A percentile compares a stretch with the other conserved stretches of the same genome.
phyloP scores from a whole-genome alignment of 2,113 vertebrate genomes.

The Neolamprologus devosi region DNA sequence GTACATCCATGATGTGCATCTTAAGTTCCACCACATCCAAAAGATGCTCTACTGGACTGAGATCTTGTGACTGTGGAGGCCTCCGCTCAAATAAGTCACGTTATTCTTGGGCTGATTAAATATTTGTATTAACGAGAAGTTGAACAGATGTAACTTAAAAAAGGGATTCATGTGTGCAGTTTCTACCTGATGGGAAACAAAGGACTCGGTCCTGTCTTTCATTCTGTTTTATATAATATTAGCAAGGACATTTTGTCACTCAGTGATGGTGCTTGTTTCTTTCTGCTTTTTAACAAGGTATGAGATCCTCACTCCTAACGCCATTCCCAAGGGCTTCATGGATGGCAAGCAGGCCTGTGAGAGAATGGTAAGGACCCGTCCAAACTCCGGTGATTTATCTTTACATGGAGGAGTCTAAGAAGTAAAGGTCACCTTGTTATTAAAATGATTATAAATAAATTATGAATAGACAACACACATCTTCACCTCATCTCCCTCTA shows the following conservation, averaged over 20 bases:
- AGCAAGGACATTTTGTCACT: background rate
- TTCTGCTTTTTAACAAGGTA: conserved; percentile 71
- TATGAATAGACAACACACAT: background rate
- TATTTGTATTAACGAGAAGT: background rate
- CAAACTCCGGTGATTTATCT: background rate
- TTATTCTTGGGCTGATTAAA: background rate
- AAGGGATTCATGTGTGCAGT: background rate
- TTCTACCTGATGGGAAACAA: background rate
- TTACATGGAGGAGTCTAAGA: background rate
- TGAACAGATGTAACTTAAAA: background rate
- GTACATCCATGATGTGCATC: rapidly evolving
- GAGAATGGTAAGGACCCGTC: conserved; percentile 79
- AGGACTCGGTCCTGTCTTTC: background rate
- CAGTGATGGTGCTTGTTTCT: background rate
- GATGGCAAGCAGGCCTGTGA: conserved; percentile 98
- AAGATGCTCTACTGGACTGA: background rate
- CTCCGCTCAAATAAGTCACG: background rate
- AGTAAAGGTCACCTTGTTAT: background rate
- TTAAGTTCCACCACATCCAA: background rate
- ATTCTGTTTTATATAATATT: background rate
- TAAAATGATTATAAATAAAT: background rate
- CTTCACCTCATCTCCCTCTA: background rate
- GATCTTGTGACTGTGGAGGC: background rate
- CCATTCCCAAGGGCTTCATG: conserved; percentile 98
- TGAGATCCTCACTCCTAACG: conserved; percentile 96